Percentiles rank a stretch among this genome's conserved stretches.
Evolutionary conservation across 2,113 vertebrate species (phyloP).

Genomic region (Albula glossodonta): DNA sequence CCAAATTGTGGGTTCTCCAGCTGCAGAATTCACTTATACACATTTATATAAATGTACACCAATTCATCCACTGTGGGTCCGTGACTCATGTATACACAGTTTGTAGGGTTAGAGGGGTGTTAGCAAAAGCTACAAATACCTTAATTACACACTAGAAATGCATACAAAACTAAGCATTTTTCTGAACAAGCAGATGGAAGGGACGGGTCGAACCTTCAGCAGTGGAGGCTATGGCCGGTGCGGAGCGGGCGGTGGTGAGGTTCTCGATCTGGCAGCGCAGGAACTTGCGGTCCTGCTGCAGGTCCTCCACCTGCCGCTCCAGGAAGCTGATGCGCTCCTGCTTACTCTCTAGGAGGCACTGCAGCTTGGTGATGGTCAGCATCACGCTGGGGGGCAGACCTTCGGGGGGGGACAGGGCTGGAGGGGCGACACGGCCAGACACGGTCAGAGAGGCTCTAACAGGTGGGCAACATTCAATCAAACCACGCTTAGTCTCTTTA

Average conservation of each 20-base stretch:
- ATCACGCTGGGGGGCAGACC: constrained; percentile 61
- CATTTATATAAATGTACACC: no score
- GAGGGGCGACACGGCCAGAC: not conserved
- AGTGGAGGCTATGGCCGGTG: constrained; percentile 34
- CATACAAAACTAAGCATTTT: not conserved
- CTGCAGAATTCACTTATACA: no score
- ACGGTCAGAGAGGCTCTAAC: not conserved
- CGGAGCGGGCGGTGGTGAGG: constrained; percentile 60
- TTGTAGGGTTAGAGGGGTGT: no score
- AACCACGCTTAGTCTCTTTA: no score
- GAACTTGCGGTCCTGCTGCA: constrained; percentile 73
- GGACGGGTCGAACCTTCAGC: constrained; percentile 50
- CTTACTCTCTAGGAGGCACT: constrained; percentile 69
- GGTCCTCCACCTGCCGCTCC: constrained; percentile 70
- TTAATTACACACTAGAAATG: not conserved
- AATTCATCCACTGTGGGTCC: no score
- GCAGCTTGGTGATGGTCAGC: constrained; percentile 70
- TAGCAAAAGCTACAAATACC: no score
- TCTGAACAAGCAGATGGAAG: not conserved
- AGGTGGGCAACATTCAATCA: not conserved
- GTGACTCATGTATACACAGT: no score
- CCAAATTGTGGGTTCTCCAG: no score
- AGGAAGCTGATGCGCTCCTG: constrained; percentile 64
- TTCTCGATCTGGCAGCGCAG: constrained; percentile 70
- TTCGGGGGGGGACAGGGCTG: constrained; percentile 50